Percentiles rank a stretch among this genome's conserved stretches.
These are phyloP conservation scores for Melanerpes formicivorus DNA, from an alignment of 2,113 vertebrate genomes.

Conservation along the genomic window DNA sequence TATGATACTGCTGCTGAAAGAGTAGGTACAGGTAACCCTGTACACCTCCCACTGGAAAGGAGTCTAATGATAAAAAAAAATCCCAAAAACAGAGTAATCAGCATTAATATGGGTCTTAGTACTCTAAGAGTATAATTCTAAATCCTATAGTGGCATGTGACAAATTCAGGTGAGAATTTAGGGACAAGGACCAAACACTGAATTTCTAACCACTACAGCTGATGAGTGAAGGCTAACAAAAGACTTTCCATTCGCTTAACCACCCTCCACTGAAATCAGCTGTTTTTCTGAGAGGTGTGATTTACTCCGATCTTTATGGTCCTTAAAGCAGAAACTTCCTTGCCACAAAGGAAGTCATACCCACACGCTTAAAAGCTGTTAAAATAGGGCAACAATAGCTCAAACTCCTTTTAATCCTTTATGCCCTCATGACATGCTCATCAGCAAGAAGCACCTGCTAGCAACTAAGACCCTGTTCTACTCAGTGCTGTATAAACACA, in stretches of 20 bases:
- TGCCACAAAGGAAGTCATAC: background rate
- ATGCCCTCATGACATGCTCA: background rate
- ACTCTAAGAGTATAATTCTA: background rate
- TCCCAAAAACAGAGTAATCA: background rate
- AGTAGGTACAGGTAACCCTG: background rate
- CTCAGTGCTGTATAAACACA: background rate
- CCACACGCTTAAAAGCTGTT: slow-evolving; percentile 31
- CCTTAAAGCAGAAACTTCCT: background rate
- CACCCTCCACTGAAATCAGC: background rate
- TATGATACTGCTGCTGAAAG: background rate
- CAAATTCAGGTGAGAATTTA: background rate
- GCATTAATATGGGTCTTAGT: background rate
- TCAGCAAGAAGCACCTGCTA: slow-evolving; percentile 31
- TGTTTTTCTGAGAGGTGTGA: background rate
- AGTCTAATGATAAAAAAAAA: background rate
- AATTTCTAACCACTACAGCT: background rate
- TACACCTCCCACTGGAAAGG: background rate
- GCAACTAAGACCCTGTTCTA: slow-evolving; percentile 23
- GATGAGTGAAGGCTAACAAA: background rate
- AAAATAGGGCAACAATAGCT: slow-evolving; percentile 20
- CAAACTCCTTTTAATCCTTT: slow-evolving; percentile 33
- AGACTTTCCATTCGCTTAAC: background rate
- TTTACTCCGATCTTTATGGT: background rate
- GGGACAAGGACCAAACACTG: background rate
- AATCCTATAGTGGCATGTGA: background rate